Percentiles rank a stretch among this genome's conserved stretches.
Conservation (phyloP, 2,113 vertebrate genomes). For the Gymnogyps californianus region DNA sequence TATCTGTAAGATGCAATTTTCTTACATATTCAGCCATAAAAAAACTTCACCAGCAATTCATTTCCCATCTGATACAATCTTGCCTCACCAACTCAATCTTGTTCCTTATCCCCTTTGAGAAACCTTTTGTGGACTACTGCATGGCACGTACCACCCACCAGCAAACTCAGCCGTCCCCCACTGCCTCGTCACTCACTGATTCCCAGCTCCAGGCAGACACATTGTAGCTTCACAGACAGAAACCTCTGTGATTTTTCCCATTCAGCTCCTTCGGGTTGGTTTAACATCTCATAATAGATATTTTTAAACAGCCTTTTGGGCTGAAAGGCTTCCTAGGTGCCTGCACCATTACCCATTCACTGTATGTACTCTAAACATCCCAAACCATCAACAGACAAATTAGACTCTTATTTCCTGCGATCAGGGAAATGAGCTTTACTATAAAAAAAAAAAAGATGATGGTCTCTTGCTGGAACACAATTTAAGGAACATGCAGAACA, state of each 20-base stretch:
- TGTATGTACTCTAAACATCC: neutral
- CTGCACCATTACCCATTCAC: neutral
- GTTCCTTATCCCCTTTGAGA: neutral
- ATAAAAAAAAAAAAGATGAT: neutral
- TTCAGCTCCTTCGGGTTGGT: neutral
- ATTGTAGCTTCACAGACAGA: neutral
- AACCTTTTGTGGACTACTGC: neutral
- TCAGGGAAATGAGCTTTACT: neutral
- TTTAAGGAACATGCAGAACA: neutral
- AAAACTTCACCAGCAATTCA: neutral
- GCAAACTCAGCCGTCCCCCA: neutral
- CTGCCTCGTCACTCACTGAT: accelerated
- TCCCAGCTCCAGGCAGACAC: neutral
- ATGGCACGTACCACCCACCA: accelerated
- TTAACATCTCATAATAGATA: neutral
- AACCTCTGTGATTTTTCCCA: neutral
- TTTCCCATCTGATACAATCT: neutral
- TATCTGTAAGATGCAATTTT: neutral
- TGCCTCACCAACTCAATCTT: neutral
- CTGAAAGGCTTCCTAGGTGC: neutral
- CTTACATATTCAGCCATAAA: neutral
- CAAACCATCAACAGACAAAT: neutral
- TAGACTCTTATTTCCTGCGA: neutral
- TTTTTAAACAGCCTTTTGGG: neutral
- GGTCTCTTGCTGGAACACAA: neutral